Evolutionary conservation across 2,113 vertebrate species (phyloP).

Genomic region (Trinectes maculatus): DNA sequence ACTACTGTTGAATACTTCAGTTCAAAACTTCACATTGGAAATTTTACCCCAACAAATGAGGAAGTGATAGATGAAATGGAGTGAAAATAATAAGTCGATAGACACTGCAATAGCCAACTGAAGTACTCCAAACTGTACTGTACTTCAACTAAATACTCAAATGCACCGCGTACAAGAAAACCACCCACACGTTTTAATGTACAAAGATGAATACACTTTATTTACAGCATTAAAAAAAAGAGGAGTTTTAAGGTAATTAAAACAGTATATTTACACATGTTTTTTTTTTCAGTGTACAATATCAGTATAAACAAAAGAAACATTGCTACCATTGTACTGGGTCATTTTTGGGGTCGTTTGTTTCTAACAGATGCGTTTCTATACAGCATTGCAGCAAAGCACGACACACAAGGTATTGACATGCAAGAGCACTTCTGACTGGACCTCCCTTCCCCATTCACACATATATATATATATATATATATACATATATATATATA

Average conservation of each 20-base stretch:
- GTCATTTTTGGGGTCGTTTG: slow-evolving; percentile 81
- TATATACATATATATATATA: too few relatives aligned
- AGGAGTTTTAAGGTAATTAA: slow-evolving; percentile 85
- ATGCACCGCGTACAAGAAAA: not conserved
- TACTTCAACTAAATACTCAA: not conserved
- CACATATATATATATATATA: too few relatives aligned
- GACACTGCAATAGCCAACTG: too few relatives aligned
- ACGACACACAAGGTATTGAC: not conserved
- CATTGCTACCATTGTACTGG: slow-evolving; percentile 91
- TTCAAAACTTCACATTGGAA: too few relatives aligned
- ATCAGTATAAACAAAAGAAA: slow-evolving; percentile 59
- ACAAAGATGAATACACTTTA: slow-evolving; percentile 77
- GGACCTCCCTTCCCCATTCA: not conserved
- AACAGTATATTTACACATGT: slow-evolving; percentile 83
- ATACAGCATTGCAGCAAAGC: slow-evolving; percentile 65
- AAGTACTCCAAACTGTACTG: too few relatives aligned
- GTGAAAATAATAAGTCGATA: too few relatives aligned
- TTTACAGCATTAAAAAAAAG: slow-evolving; percentile 88
- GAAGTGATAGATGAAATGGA: too few relatives aligned
- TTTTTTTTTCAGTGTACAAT: slow-evolving; percentile 92
- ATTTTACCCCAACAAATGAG: too few relatives aligned
- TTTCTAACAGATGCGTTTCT: slow-evolving; percentile 65
- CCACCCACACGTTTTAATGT: slow-evolving; percentile 17
- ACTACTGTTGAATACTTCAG: too few relatives aligned
- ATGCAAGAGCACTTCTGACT: not conserved